Evolutionary conservation across 2,888 invertebrate genomes (phyloP).

Genomic region (Leptinotarsa tumamoca): DNA sequence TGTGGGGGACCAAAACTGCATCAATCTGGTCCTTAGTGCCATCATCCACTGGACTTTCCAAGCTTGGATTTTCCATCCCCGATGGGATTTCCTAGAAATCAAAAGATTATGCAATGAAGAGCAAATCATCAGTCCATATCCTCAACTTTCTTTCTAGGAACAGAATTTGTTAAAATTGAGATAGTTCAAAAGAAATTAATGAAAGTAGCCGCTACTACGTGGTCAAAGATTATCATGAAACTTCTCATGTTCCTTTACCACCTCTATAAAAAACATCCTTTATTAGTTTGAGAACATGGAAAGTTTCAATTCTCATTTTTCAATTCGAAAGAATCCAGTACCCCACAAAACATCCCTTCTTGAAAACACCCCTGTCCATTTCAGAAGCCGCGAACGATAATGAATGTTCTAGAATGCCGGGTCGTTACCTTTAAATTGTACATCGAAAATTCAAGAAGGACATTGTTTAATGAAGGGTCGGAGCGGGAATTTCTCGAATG

Average conservation of each 20-base stretch:
- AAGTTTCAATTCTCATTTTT: too few relatives aligned
- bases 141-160: too few relatives aligned
- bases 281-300: too few relatives aligned
- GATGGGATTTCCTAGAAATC: neutral
- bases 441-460: constrained; percentile 2
- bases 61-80: neutral
- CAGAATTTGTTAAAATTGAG: too few relatives aligned
- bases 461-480: neutral
- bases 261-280: too few relatives aligned
- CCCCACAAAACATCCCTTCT: neutral
- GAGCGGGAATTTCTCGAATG: neutral
- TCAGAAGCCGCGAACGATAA: neutral
- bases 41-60: neutral
- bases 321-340: too few relatives aligned
- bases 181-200: too few relatives aligned
- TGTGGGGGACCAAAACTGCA: constrained; percentile 23
- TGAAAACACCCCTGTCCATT: neutral
- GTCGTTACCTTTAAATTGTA: neutral
- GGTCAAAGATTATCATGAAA: too few relatives aligned
- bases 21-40: neutral
- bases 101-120: neutral
- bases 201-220: too few relatives aligned
- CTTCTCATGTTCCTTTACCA: too few relatives aligned
- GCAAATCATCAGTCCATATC: too few relatives aligned
- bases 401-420: neutral